Evolutionary conservation across 2,797 vertebrate species (phyloP).

Genomic region (Eurystomus glaucurus): DNA sequence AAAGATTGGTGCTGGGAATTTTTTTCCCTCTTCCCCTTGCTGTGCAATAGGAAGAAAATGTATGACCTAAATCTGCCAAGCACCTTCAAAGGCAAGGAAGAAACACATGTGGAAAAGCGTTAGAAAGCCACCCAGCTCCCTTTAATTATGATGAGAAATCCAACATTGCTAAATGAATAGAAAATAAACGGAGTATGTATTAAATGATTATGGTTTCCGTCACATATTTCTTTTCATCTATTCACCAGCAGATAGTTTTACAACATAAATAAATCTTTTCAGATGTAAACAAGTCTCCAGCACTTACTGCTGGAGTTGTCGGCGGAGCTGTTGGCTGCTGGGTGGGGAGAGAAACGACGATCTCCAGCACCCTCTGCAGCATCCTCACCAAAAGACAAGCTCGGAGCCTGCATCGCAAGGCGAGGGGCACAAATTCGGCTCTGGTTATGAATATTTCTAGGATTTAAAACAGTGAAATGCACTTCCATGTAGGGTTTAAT

Average conservation of each 20-base stretch:
- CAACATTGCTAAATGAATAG: slow-evolving; percentile 73
- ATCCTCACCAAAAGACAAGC: background rate
- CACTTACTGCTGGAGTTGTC: background rate
- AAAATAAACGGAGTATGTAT: slow-evolving; percentile 74
- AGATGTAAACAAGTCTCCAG: slow-evolving; percentile 51
- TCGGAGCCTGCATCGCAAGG: accelerated
- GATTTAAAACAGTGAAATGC: background rate
- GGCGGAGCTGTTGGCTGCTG: background rate
- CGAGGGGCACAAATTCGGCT: accelerated
- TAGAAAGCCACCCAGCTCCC: slow-evolving; percentile 48
- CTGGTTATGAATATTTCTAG: accelerated
- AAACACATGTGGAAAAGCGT: slow-evolving; percentile 55
- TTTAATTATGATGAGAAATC: slow-evolving; percentile 78
- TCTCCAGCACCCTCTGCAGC: slow-evolving; percentile 63
- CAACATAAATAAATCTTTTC: slow-evolving; percentile 67
- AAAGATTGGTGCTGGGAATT: slow-evolving; percentile 76
- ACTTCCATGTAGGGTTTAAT: background rate
- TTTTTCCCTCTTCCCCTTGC: slow-evolving; percentile 68
- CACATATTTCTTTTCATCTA: slow-evolving; percentile 70
- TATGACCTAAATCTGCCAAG: slow-evolving; percentile 81
- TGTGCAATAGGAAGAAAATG: slow-evolving; percentile 65
- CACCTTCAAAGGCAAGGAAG: slow-evolving; percentile 69
- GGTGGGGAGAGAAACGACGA: background rate
- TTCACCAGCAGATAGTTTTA: slow-evolving; percentile 64
- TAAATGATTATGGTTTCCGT: slow-evolving; percentile 64